phyloP scores from a whole-genome alignment of 64 coral and sea anemone genomes.

The Exaiptasia diaphana region DNA sequence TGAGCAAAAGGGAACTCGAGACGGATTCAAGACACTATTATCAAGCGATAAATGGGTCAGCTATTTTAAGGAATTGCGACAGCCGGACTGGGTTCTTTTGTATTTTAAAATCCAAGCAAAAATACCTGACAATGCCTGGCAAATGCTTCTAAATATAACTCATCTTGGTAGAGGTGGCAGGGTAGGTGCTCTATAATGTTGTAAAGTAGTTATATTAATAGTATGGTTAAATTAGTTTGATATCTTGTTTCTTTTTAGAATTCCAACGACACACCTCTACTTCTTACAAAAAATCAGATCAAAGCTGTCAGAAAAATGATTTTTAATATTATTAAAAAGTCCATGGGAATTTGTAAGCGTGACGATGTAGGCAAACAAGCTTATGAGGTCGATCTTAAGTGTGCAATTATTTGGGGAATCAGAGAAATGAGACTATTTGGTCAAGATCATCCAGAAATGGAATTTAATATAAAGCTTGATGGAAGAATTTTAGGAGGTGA shows the following conservation, averaged over 20 bases:
- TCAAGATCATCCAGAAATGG: background rate
- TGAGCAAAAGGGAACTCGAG: background rate
- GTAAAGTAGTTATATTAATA: too few species aligned
- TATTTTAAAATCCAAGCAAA: conserved; percentile 7
- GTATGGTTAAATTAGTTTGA: background rate
- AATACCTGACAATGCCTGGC: background rate
- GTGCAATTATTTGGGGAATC: background rate
- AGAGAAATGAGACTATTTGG: background rate
- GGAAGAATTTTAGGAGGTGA: conserved; percentile 4
- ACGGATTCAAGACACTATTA: background rate
- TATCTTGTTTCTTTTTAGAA: background rate
- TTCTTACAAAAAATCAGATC: conserved; percentile 13
- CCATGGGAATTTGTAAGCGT: background rate
- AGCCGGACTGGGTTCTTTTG: background rate
- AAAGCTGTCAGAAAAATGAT: conserved; percentile 2
- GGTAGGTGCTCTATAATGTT: too few species aligned
- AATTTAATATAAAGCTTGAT: conserved; percentile 37
- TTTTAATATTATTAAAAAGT: background rate
- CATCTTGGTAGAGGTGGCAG: background rate
- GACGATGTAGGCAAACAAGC: background rate
- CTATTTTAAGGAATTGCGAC: background rate
- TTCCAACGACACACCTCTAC: conserved; percentile 5
- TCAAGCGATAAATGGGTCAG: background rate
- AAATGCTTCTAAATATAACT: conserved; percentile 3
- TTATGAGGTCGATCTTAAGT: background rate